Percentiles rank a stretch among this genome's conserved stretches.
Conservation (phyloP, 2,888 invertebrate genomes). For the Morpho helenor region DNA sequence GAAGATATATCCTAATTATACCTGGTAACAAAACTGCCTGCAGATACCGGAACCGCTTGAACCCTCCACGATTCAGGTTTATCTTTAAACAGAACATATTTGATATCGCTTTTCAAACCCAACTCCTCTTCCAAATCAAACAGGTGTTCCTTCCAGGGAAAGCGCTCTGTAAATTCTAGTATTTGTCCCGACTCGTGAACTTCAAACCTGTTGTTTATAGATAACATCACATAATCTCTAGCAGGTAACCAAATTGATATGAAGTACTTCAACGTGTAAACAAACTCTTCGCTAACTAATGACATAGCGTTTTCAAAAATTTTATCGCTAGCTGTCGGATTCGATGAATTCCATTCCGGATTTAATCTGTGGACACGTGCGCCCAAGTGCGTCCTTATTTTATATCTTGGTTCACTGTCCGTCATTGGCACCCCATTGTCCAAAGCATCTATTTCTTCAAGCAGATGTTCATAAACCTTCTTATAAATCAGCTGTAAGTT, state of each 20-base stretch:
- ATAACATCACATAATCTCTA: constrained; percentile 84
- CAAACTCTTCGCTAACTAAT: constrained; percentile 89
- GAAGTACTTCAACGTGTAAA: constrained; percentile 81
- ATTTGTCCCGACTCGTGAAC: constrained; percentile 90
- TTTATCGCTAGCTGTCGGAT: constrained; percentile 72
- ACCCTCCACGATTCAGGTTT: constrained; percentile 86
- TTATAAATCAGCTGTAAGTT: constrained; percentile 80
- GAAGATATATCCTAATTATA: constrained; percentile 34
- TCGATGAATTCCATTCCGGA: constrained; percentile 88
- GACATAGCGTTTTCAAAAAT: constrained; percentile 88
- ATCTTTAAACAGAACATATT: constrained; percentile 87
- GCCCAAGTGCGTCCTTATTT: constrained; percentile 88
- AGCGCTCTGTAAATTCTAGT: constrained; percentile 78
- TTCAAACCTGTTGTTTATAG: constrained; percentile 83
- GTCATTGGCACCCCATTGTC: constrained; percentile 97
- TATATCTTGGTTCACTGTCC: constrained; percentile 85
- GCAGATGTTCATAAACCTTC: constrained; percentile 90
- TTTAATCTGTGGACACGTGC: constrained; percentile 88
- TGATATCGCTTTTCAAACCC: constrained; percentile 80
- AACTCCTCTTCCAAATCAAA: constrained; percentile 88
- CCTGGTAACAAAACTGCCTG: constrained; percentile 85
- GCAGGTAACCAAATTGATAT: constrained; percentile 93
- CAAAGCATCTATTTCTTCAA: constrained; percentile 96
- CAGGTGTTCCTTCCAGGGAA: constrained; percentile 96
- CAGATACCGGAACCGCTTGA: constrained; percentile 87